Evolutionary conservation across 2,797 vertebrate genomes (phyloP), one percentile per base, ranked within the genome.

Genomic region (Epinephelus coioides): DNA sequence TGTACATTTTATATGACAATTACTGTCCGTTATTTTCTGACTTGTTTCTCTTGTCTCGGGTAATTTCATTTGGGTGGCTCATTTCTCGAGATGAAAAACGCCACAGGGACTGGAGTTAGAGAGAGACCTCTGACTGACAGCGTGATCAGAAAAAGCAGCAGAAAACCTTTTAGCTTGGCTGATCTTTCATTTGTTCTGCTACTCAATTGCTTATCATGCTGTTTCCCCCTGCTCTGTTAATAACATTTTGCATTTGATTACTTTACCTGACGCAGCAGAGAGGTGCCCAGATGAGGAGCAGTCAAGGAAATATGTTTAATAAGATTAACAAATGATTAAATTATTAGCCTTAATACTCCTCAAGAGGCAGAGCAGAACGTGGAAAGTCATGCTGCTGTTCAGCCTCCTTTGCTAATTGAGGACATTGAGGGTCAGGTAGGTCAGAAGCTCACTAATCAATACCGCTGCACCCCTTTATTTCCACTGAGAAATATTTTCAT

Each of bases 281-380:
- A 83, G 86, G 82, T 64, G 71, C 75, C 76, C 56, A 73, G 75
- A 61, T 73, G 69, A 78, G 78, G 81, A 85, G 57, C 83, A 90
- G 83, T 86, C 18, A 60, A 90, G 78, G 87, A 90, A 93, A 88
- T 84, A 66, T 76, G 72, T 88, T 88, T 88, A 90, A 88, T 91
- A 89, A 88, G 92, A 90, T 89, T 86, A 90, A 94, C 82, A 78
- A 90, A 92, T 90, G 79, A 87, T 85, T 83, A 67, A 85, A 79
- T 87, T 88, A 88, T 86, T 89, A 85, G 86, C 81, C 75, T 74
- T 82, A 85, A 86, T 78, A 59, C 81, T 83, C 78, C 81, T 82
- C 56, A 27, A 76, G 80, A 86, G 84, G 89, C 86, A 73, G 77
- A 85, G 85, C 68, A 86, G 87, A 82, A 86, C 53, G 73, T 82